These are phyloP conservation scores for Pandemis heparana DNA, from an alignment of 2,888 invertebrate genomes.

Conservation along the genomic window DNA sequence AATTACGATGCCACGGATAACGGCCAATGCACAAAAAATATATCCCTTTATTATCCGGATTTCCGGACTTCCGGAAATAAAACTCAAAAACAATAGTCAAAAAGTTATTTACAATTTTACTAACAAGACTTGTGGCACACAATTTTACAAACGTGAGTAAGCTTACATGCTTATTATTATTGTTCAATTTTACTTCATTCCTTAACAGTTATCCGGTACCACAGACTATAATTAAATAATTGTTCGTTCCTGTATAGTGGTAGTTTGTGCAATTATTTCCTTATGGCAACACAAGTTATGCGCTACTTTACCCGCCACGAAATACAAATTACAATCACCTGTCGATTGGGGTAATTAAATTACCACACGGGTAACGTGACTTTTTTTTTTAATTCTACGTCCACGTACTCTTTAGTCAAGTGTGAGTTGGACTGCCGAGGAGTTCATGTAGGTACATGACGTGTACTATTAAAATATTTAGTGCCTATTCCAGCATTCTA, in stretches of 20 bases:
- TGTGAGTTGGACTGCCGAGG: no score
- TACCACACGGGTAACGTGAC: not conserved
- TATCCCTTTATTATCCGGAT: no score
- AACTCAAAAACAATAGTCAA: no score
- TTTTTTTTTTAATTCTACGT: not conserved
- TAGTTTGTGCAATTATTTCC: constrained; percentile 1
- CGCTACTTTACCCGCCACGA: not conserved
- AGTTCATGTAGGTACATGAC: no score
- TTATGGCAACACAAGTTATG: constrained; percentile 12
- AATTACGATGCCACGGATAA: no score
- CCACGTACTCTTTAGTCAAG: not conserved
- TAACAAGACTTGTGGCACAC: no score
- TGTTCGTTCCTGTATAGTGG: not conserved
- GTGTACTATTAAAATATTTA: no score
- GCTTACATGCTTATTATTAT: not conserved
- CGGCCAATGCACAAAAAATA: no score
- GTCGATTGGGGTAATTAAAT: constrained; percentile 6
- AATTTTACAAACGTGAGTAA: no score
- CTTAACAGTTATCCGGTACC: not conserved
- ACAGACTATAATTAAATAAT: constrained; percentile 1
- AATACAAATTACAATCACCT: not conserved
- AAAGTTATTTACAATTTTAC: no score
- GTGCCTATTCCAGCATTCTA: no score
- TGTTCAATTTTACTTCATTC: not conserved
- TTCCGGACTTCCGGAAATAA: no score